Conservation (phyloP, 2,888 invertebrate genomes). For the Ametastegia equiseti region DNA sequence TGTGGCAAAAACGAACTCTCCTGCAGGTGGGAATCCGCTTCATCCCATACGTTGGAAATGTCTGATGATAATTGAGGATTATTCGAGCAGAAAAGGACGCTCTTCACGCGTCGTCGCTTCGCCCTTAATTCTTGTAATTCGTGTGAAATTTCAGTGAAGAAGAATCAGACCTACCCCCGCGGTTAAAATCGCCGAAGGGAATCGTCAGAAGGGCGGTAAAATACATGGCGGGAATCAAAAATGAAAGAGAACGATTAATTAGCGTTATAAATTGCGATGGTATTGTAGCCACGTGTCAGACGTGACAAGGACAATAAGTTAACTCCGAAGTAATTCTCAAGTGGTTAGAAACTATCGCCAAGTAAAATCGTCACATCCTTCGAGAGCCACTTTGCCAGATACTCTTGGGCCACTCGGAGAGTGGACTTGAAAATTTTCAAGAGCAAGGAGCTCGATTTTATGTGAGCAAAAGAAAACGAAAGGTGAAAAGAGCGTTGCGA, state of each 20-base stretch:
- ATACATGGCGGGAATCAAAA: background rate
- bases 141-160: background rate
- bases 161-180: background rate
- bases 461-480: background rate
- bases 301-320: constrained; percentile 37
- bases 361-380: background rate
- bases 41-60: too few relatives aligned
- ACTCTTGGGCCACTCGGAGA: too few relatives aligned
- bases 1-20: background rate
- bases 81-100: background rate
- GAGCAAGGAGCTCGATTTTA: background rate
- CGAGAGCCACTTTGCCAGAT: background rate
- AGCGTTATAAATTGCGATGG: background rate
- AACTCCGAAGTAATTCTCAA: background rate
- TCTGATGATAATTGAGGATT: constrained; percentile 37
- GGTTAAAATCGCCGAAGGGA: background rate
- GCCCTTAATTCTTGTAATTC: background rate
- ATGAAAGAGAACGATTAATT: background rate
- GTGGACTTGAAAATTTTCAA: background rate
- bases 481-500: background rate
- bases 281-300: background rate
- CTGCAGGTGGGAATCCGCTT: too few relatives aligned
- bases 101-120: background rate
- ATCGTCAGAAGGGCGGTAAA: background rate
- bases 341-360: background rate